Evolutionary conservation across 2,113 vertebrate species (phyloP), one percentile per base, ranked within the genome.

Genomic region (Apaloderma vittatum): DNA sequence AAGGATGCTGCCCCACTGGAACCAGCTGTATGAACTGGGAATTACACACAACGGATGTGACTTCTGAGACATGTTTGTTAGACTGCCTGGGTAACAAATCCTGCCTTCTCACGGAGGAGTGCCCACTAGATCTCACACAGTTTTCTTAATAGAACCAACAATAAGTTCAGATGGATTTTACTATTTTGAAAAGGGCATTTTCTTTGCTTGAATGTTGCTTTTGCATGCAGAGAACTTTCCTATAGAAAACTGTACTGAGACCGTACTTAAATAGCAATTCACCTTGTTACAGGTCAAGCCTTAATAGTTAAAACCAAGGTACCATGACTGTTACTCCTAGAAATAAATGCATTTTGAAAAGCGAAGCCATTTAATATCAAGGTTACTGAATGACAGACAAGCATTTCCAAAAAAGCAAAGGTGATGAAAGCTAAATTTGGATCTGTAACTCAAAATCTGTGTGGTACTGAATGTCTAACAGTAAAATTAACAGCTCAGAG

Each of bases 281-380:
- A 77, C 67, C 34, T 88, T 88, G 61, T 77, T 59, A 90, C 32
- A 83, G 59, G 82, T 74, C 90, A 88, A 73, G 30, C 29, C 46
- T 73, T 73, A 79, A 63, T 2, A 82, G 59, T 86, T 65, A 91
- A 96, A 95, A 59, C 29, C 30, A 24, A 90, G 86, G 61, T 49
- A 71, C 32, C 43, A 30, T 72, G 75, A 88, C 72, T 92, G 43
- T 46, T 84, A 86, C 75, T 88, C 40, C 27, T 49, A 73, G 32
- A 83, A 89, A 88, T 71, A 77, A 84, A 81, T 11, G 59, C 30
- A 58, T 74, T 94, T 88, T 88, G 63, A 54, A 66, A 94, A 88
- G 75, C 49, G 59, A 93, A 80, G 67, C 29, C 55, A 74, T 77
- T 88, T 83, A 84, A 48, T 80, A 91, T 66, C 75, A 88, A 88